Conservation (phyloP, 2,888 invertebrate genomes). For the Parthenolecanium corni region DNA sequence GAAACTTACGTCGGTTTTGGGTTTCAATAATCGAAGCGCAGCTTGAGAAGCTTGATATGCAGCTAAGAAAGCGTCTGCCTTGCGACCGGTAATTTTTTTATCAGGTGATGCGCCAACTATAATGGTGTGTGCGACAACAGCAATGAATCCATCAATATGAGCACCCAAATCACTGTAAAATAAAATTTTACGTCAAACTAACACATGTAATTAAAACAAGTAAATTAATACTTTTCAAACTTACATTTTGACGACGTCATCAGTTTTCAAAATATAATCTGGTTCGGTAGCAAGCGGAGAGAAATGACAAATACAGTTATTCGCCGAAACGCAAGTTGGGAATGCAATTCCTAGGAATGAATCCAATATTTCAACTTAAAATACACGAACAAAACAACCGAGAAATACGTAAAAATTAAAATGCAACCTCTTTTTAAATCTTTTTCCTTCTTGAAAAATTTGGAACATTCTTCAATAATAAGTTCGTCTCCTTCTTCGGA, state of each 20-base stretch:
- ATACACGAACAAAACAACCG: background rate
- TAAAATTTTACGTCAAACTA: background rate
- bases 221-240: constrained; percentile 29
- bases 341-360: constrained; percentile 65
- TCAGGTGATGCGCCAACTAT: constrained; percentile 68
- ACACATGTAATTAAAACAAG: no score
- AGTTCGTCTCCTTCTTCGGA: constrained; percentile 86
- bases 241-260: constrained; percentile 84
- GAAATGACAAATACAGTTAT: constrained; percentile 98
- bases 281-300: constrained; percentile 90
- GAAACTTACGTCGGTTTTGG: constrained; percentile 65
- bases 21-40: constrained; percentile 80
- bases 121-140: constrained; percentile 92
- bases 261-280: constrained; percentile 72
- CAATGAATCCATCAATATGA: constrained; percentile 97
- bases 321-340: constrained; percentile 95
- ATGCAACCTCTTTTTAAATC: constrained; percentile 81
- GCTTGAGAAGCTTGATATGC: constrained; percentile 94
- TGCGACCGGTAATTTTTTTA: constrained; percentile 67
- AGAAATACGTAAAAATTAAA: background rate
- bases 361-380: constrained; percentile 2
- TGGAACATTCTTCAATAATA: constrained; percentile 79
- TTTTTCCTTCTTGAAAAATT: constrained; percentile 97
- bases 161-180: constrained; percentile 82
- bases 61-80: constrained; percentile 89